Base-by-base conservation (phyloP, 92 coral and sea anemone genomes). In the Actinernus sp. region DNA sequence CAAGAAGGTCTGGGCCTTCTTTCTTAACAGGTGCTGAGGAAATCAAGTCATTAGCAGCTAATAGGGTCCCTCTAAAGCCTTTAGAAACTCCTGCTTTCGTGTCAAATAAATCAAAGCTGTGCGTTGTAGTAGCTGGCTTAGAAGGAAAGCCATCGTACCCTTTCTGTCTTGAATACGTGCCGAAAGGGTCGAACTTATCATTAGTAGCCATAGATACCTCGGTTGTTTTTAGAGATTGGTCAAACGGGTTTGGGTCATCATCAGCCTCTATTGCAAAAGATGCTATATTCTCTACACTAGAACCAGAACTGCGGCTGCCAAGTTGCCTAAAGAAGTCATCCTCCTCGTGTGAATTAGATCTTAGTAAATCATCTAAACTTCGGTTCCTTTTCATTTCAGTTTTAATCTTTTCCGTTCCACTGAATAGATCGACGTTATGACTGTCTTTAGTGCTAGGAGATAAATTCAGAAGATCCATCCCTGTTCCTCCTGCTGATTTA, bases 281-380 rank as follows among this genome's bases (percentile, higher is more conserved):
- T 13, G 83, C 59, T 3, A 90, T 29, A 65, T 90, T 81, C 31
- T 90, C 97, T 20, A 82, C 38, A 50, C 97, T 90, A 8, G 83
- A 86, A 37, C 76, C 72, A 0, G 97, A 82, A 40, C 97, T 90
- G 5, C 88, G 92, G 38, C 86, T 86, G 38, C 93, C 81, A 5
- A 88, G 61, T 22, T 72, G 93, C 54, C 61, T 76, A 54, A 92
- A 92, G 40, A 95, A 91, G 51, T 90, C 93, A 18, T 95, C 92
- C 21, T 86, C 97, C 24, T 71, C 96, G 28, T 68, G 92, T 1
- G 88, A 36, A 21, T 72, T 47, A 27, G 82, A 81, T 22, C 63
- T 72, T 0, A 95, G 65, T 1, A 95, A 77, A 38, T 95, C 99
- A 38, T 95, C 95, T 1, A 96, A 96, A 37, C 99, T 95, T 50